phyloP scores from a whole-genome alignment of 2,888 invertebrate species.

The Oscheius onirici region DNA sequence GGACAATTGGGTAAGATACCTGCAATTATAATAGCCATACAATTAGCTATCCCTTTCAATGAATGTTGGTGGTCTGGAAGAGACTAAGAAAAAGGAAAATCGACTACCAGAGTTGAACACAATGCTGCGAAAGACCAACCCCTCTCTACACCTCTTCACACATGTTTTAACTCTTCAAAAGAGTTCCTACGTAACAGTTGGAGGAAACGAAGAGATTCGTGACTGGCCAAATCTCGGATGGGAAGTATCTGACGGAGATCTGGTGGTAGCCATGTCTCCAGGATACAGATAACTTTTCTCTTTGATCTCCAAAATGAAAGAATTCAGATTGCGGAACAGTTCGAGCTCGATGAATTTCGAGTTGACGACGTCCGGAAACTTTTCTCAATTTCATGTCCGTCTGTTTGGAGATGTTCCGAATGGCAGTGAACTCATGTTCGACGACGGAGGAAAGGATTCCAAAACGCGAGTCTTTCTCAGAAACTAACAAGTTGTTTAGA shows the following conservation, averaged over 20 bases:
- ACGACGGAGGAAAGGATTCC: background rate
- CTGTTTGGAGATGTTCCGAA: slow-evolving; percentile 27
- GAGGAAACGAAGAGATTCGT: background rate
- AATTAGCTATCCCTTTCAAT: slow-evolving; percentile 31
- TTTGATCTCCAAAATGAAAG: background rate
- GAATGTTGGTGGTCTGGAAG: slow-evolving; percentile 40
- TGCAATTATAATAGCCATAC: too few relatives aligned
- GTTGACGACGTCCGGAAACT: background rate
- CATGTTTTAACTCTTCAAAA: slow-evolving; percentile 44
- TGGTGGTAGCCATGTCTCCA: slow-evolving; percentile 41
- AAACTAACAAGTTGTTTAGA: background rate
- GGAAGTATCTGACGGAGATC: slow-evolving; percentile 39
- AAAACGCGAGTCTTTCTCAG: background rate
- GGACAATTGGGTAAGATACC: background rate
- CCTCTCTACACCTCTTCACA: slow-evolving; percentile 30
- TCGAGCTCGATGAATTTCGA: background rate
- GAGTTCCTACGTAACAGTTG: slow-evolving; percentile 9
- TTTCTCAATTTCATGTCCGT: slow-evolving; percentile 8
- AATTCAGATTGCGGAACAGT: background rate
- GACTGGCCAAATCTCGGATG: slow-evolving; percentile 1
- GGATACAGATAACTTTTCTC: slow-evolving; percentile 35
- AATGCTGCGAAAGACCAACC: background rate
- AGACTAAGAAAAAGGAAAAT: slow-evolving; percentile 8
- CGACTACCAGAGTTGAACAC: background rate
- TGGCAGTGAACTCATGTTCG: slow-evolving; percentile 18